Evolutionary conservation across 64 coral and sea anemone genomes (phyloP).

Genomic region (Dendrophyllia cribrosa): DNA sequence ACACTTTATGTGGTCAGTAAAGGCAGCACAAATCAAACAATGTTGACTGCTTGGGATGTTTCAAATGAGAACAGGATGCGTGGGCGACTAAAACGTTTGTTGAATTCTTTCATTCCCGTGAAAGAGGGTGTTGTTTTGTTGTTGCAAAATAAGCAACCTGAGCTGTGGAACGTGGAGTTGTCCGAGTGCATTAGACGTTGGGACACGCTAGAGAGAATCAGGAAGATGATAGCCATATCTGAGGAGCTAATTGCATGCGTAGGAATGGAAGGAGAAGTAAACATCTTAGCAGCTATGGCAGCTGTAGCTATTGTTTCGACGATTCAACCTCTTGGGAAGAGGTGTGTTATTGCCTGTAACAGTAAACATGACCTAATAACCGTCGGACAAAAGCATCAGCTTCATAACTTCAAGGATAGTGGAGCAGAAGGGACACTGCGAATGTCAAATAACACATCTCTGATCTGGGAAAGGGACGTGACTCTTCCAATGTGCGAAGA

Average conservation of each 20-base stretch:
- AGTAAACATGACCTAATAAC: background rate
- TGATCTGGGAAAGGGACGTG: background rate
- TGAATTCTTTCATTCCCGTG: background rate
- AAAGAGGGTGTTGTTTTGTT: background rate
- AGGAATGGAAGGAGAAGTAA: background rate
- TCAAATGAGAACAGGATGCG: background rate
- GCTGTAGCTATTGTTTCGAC: background rate
- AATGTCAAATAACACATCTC: background rate
- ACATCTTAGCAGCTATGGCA: background rate
- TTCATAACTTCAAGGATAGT: background rate
- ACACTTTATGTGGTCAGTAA: background rate
- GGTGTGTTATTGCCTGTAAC: background rate
- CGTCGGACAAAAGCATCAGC: background rate
- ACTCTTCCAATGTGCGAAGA: background rate
- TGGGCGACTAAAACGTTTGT: background rate
- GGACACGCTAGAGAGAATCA: background rate
- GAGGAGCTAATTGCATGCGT: slow-evolving; percentile 3
- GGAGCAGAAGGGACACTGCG: background rate
- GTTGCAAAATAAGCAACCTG: background rate
- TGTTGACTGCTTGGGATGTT: background rate
- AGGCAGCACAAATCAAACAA: background rate
- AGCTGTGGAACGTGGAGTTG: background rate
- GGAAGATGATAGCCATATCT: background rate
- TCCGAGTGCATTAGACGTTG: background rate
- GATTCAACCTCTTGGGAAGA: background rate